Conservation (phyloP, 2,113 vertebrate species). For the Ciconia maguari region DNA sequence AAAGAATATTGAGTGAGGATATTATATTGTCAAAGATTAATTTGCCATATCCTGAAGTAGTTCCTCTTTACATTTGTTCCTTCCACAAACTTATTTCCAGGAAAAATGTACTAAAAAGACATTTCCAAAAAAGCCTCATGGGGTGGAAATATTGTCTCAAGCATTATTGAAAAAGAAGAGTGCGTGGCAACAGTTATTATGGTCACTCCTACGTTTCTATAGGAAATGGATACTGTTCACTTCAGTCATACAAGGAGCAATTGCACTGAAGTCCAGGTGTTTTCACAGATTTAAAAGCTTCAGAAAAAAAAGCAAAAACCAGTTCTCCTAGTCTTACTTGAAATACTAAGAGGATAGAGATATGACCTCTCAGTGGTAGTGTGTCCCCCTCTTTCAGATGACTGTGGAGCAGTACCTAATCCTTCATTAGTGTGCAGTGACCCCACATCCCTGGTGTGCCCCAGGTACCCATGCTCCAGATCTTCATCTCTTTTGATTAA, state of each 20-base stretch:
- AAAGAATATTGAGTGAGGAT: neutral
- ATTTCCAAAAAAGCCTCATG: neutral
- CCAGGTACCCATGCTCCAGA: neutral
- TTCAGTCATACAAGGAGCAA: neutral
- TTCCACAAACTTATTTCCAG: neutral
- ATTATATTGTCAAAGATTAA: neutral
- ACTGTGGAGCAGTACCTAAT: neutral
- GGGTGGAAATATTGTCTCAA: neutral
- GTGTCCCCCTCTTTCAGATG: neutral
- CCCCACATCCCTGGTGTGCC: neutral
- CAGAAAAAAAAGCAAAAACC: neutral
- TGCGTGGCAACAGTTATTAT: neutral
- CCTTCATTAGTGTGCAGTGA: neutral
- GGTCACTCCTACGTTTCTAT: neutral
- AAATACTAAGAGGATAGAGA: neutral
- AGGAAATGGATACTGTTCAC: neutral
- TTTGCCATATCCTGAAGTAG: neutral
- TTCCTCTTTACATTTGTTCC: neutral
- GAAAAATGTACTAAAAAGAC: neutral
- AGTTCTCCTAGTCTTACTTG: neutral
- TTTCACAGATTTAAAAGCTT: neutral
- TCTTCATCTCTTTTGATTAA: neutral
- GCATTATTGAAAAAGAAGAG: neutral
- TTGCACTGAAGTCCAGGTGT: neutral
- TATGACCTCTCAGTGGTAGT: neutral